phyloP scores from a whole-genome alignment of 2,888 invertebrate genomes.

The Erynnis tages region DNA sequence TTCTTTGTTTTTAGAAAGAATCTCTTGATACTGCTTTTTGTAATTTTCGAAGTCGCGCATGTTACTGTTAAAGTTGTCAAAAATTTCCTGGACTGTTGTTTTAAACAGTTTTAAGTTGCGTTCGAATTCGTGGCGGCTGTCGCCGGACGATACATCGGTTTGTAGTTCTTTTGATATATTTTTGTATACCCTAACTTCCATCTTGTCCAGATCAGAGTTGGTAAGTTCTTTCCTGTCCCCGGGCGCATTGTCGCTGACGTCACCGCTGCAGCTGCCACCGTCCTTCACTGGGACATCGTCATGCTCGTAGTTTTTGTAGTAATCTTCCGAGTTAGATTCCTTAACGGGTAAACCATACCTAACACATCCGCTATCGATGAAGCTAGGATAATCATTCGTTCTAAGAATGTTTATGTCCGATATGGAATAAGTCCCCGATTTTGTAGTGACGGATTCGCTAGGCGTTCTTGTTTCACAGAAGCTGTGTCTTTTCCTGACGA shows the following conservation, averaged over 20 bases:
- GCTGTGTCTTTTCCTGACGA: slow-evolving; percentile 41
- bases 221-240: slow-evolving; percentile 42
- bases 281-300: slow-evolving; percentile 63
- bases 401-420: slow-evolving; percentile 21
- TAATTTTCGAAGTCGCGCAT: slow-evolving; percentile 63
- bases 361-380: slow-evolving; percentile 21
- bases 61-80: slow-evolving; percentile 58
- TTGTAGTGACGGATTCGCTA: slow-evolving; percentile 24
- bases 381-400: slow-evolving; percentile 16
- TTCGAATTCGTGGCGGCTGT: slow-evolving; percentile 60
- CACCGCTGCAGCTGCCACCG: slow-evolving; percentile 26
- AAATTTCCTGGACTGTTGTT: slow-evolving; percentile 63
- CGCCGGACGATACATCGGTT: slow-evolving; percentile 44
- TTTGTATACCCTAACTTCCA: slow-evolving; percentile 53
- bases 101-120: slow-evolving; percentile 64
- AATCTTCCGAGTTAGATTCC: slow-evolving; percentile 36
- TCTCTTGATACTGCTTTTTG: slow-evolving; percentile 61
- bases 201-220: slow-evolving; percentile 55
- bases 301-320: slow-evolving; percentile 61
- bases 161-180: slow-evolving; percentile 57
- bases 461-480: slow-evolving; percentile 34
- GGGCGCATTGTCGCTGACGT: slow-evolving; percentile 33
- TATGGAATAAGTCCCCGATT: slow-evolving; percentile 29
- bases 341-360: background rate
- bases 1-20: slow-evolving; percentile 52